Evolutionary conservation across 2,113 vertebrate genomes (phyloP), one percentile per base, ranked within the genome.

Genomic region (Synchiropus splendidus): DNA sequence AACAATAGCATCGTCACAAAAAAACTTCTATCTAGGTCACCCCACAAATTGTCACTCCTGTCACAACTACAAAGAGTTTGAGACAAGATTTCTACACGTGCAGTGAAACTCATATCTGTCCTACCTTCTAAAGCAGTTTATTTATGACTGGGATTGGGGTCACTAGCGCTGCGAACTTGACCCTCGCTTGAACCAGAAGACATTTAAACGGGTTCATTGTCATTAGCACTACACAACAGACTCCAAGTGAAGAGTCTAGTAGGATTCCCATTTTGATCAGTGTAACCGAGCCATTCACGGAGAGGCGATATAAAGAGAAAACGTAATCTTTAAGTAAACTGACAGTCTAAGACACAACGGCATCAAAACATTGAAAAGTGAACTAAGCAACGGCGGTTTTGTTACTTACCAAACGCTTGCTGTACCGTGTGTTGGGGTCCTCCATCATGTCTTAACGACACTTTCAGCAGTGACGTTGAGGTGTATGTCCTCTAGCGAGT

Each of bases 361-460:
- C 4, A 27, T 27, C 21, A 27, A 27, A 27, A 27, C 21, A 27
- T 27, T 27, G 21, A 8, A 27, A 27, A 27, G 8, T 5, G 21
- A 5, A 6, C 40, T n/a, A n/a, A n/a, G n/a, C n/a, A n/a, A n/a
- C n/a, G n/a, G 37, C 37, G 39, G 10, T 35, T 55, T 8, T 27
- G 21, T 27, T 57, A 87, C 92, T 89, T 67, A 97, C 93, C 91
- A 97, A 77, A 79, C 93, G 89, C 74, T 97, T 91, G 83, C 93
- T 97, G 83, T 97, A 97, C 38, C 93, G 90, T 59, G 90, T 87
- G 50, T 87, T 84, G 42, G 86, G 81, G 66, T 92, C 92, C 76
- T 91, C 91, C 38, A 92, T 92, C 66, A 12, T 68, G 54, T 65
- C 48, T 54, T 38, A 14, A 52, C 51, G 32, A 16, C 16, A 49